Conservation (phyloP, 2,113 vertebrate genomes). For the Calyptommatus sinebrachiatus region DNA sequence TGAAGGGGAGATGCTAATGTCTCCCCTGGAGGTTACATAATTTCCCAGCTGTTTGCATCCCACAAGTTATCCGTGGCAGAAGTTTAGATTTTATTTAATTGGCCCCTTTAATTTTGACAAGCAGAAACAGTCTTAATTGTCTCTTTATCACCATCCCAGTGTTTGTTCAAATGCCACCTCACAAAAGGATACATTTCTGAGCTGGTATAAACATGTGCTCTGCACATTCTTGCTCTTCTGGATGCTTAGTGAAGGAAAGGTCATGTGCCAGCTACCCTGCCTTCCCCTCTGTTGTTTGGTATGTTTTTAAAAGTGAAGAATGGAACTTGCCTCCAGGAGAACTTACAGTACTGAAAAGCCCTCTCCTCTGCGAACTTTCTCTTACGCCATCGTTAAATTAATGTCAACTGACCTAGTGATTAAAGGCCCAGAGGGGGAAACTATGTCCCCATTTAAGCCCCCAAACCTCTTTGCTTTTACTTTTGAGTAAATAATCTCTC, state of each 20-base stretch:
- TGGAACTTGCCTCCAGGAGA: neutral
- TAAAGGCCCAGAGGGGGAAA: too few relatives aligned
- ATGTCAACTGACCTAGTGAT: too few relatives aligned
- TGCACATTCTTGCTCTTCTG: neutral
- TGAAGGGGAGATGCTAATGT: too few relatives aligned
- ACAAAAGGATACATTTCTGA: neutral
- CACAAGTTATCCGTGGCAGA: neutral
- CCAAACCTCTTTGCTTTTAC: too few relatives aligned
- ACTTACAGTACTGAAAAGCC: too few relatives aligned
- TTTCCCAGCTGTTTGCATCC: neutral
- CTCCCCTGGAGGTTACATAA: too few relatives aligned
- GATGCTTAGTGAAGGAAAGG: slow-evolving; percentile 13
- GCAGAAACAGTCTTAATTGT: too few relatives aligned
- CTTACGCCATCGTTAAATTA: neutral
- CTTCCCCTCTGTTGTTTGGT: neutral
- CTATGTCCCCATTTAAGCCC: too few relatives aligned
- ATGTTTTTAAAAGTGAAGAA: neutral
- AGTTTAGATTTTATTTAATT: neutral
- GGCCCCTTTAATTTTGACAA: neutral
- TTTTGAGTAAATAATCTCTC: too few relatives aligned
- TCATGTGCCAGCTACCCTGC: neutral
- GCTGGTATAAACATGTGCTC: neutral
- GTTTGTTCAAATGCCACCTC: neutral
- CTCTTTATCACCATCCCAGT: too few relatives aligned
- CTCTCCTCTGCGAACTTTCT: neutral